Percentiles rank a stretch among this genome's conserved stretches.
phyloP scores from a whole-genome alignment of 2,113 vertebrate species.

The Tautogolabrus adspersus region DNA sequence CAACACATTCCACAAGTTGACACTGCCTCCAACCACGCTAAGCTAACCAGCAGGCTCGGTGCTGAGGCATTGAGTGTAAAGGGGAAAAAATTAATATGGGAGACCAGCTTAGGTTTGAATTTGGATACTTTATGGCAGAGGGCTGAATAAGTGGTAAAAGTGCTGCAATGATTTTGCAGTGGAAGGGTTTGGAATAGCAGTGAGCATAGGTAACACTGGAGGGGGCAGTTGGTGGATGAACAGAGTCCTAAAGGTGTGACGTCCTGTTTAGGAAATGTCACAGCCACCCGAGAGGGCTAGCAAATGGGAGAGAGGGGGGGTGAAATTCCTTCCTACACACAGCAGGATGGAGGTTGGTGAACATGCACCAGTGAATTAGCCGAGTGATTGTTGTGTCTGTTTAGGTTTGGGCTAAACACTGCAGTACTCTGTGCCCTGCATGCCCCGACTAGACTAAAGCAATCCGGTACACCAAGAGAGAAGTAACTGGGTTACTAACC shows the following conservation, averaged over 20 bases:
- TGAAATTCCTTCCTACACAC: slow-evolving; percentile 84
- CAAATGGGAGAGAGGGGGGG: slow-evolving; percentile 52
- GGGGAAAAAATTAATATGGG: slow-evolving; percentile 41
- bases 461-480: slow-evolving; percentile 34
- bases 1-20: slow-evolving; percentile 85
- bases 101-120: slow-evolving; percentile 28
- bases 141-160: slow-evolving; percentile 46
- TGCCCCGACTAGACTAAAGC: slow-evolving; percentile 69
- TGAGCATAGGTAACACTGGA: slow-evolving; percentile 53
- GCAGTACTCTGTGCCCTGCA: slow-evolving; percentile 83
- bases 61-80: slow-evolving; percentile 64
- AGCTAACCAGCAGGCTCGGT: slow-evolving; percentile 55
- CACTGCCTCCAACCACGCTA: slow-evolving; percentile 68
- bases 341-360: slow-evolving; percentile 79
- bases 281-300: slow-evolving; percentile 75
- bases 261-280: slow-evolving; percentile 84
- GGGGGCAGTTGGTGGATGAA: slow-evolving; percentile 68
- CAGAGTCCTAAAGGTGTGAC: slow-evolving; percentile 74
- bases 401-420: slow-evolving; percentile 81
- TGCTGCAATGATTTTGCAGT: slow-evolving; percentile 67
- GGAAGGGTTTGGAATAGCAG: slow-evolving; percentile 65
- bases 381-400: slow-evolving; percentile 54
- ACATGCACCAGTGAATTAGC: slow-evolving; percentile 56
- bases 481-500: slow-evolving; percentile 84
- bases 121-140: slow-evolving; percentile 31